Percentiles rank a stretch among this genome's conserved stretches.
Conservation (phyloP, 2,113 vertebrate species). For the Equus quagga region DNA sequence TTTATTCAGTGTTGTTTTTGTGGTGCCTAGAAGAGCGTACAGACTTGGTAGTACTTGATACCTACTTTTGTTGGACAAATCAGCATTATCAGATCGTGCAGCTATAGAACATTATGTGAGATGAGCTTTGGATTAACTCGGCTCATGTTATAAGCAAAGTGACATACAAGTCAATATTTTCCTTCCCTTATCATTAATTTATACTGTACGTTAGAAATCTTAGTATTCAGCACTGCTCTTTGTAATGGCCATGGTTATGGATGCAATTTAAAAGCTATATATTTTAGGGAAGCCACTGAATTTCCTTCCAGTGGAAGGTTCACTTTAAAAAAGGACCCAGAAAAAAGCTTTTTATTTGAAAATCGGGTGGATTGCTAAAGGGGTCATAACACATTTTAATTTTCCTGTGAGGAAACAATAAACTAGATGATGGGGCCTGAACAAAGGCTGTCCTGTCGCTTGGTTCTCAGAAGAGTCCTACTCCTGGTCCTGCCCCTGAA, state of each 20-base stretch:
- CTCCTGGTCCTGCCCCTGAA: background rate
- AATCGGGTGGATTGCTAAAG: constrained; percentile 55
- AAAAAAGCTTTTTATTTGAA: constrained; percentile 55
- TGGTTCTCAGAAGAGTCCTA: constrained; percentile 20
- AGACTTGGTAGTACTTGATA: background rate
- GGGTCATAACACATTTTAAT: constrained; percentile 40
- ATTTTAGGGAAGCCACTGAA: constrained; percentile 39
- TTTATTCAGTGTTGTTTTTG: background rate
- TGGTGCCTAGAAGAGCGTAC: background rate
- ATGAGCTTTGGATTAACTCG: background rate
- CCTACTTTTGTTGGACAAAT: background rate
- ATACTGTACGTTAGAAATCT: background rate
- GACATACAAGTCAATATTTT: background rate
- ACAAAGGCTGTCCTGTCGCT: constrained; percentile 38
- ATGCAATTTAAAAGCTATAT: constrained; percentile 3
- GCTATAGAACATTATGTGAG: background rate
- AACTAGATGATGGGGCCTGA: constrained; percentile 27
- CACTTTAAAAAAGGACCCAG: constrained; percentile 38
- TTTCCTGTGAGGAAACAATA: constrained; percentile 63
- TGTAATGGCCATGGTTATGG: background rate
- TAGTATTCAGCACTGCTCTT: background rate
- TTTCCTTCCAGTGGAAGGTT: constrained; percentile 20
- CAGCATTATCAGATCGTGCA: background rate
- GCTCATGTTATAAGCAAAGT: background rate
- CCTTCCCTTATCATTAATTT: background rate